Evolutionary conservation across 2,797 vertebrate species (phyloP).

Genomic region (Crax fasciolata): DNA sequence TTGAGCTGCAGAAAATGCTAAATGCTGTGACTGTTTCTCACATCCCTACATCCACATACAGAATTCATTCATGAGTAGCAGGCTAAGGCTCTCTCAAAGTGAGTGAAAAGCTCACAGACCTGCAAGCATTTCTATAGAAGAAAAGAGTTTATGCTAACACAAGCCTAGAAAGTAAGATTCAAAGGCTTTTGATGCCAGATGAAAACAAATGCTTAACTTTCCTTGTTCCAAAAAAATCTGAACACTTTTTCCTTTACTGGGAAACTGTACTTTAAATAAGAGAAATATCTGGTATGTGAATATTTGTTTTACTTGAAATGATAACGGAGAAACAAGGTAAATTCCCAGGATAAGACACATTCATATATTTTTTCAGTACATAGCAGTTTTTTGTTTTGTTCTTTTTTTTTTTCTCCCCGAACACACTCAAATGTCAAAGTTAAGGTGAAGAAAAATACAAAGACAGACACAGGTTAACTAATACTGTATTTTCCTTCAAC

Average conservation of each 20-base stretch:
- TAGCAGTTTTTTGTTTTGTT: not conserved
- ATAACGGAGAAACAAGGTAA: not conserved
- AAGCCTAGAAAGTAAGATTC: not conserved
- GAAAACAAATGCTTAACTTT: not conserved
- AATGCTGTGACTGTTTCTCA: not conserved
- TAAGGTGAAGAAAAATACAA: not conserved
- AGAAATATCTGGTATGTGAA: not conserved
- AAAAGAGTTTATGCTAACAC: not conserved
- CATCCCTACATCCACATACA: not conserved
- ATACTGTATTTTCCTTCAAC: not conserved
- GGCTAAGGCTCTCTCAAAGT: not conserved
- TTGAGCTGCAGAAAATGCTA: constrained; percentile 8
- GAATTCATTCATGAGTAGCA: not conserved
- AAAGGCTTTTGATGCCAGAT: not conserved
- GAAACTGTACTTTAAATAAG: not conserved
- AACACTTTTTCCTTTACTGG: not conserved
- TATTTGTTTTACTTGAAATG: not conserved
- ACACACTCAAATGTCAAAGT: constrained; percentile 32
- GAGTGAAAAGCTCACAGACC: not conserved
- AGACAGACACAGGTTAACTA: not conserved
- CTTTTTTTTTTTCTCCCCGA: not conserved
- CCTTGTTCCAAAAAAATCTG: not conserved
- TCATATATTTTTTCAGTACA: rapidly evolving
- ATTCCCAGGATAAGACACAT: not conserved
- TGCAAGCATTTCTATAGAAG: not conserved